A percentile compares a stretch with the other conserved stretches of the same genome.
phyloP scores from a whole-genome alignment of 2,797 vertebrate genomes.

The Tenualosa ilisha region DNA sequence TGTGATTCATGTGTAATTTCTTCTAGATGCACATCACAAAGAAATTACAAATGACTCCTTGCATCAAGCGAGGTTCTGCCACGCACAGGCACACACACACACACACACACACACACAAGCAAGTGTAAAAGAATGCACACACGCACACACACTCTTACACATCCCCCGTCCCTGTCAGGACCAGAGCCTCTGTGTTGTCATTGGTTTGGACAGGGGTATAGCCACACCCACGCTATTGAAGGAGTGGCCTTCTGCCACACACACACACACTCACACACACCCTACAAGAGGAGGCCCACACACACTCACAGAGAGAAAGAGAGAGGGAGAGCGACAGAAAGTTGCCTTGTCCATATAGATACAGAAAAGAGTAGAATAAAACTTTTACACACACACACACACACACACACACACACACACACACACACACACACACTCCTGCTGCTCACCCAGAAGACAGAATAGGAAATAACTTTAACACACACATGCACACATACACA shows the following conservation, averaged over 20 bases:
- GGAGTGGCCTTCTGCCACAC: slow-evolving; percentile 61
- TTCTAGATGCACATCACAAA: not conserved
- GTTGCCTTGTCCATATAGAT: not conserved
- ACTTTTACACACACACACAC: not conserved
- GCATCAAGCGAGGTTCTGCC: not conserved
- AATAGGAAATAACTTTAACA: not conserved
- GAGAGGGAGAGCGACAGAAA: not conserved
- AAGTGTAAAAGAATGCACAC: slow-evolving; percentile 28
- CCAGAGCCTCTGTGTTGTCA: slow-evolving; percentile 64
- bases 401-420: too few relatives aligned
- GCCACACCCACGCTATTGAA: slow-evolving; percentile 41
- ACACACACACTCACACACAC: slow-evolving; percentile 41
- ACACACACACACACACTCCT: not conserved
- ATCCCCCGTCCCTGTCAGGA: slow-evolving; percentile 38
- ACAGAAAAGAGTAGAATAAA: not conserved
- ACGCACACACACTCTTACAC: slow-evolving; percentile 15
- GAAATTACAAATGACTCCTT: not conserved
- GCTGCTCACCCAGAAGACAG: not conserved
- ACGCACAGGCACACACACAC: not conserved
- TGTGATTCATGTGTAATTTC: not conserved
- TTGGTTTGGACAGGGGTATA: slow-evolving; percentile 60
- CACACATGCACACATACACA: not conserved
- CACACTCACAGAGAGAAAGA: not conserved
- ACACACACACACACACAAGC: not conserved
- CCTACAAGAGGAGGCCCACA: not conserved